A percentile compares a stretch with the other conserved stretches of the same genome.
These are phyloP conservation scores for Lycodopsis pacificus DNA, from an alignment of 2,797 vertebrate species.

Conservation along the genomic window DNA sequence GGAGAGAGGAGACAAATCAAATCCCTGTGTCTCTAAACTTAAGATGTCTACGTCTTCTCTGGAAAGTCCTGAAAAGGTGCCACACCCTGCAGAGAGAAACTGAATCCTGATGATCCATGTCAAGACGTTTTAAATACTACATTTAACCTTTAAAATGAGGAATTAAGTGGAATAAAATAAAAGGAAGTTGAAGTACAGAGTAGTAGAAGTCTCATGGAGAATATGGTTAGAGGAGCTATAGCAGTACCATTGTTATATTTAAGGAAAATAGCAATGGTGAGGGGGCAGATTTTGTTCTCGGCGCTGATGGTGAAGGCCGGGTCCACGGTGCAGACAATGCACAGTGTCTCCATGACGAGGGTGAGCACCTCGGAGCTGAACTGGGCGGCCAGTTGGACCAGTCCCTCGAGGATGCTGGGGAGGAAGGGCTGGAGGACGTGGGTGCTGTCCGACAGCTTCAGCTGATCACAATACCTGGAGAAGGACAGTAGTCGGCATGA, in stretches of 20 bases:
- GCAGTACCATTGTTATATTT: conserved; percentile 96
- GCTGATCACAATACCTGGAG: conserved; percentile 95
- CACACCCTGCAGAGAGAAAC: background rate
- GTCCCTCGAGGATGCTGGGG: conserved; percentile 94
- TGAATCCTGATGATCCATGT: background rate
- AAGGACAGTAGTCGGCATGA: accelerated
- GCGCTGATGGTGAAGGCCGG: conserved; percentile 93
- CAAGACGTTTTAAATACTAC: background rate
- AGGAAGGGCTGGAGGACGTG: conserved; percentile 96
- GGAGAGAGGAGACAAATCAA: conserved; percentile 11
- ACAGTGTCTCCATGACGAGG: conserved; percentile 98
- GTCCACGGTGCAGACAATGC: conserved; percentile 98
- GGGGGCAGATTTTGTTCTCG: conserved; percentile 98
- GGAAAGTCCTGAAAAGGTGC: background rate
- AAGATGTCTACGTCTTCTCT: background rate
- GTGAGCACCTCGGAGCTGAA: conserved; percentile 98
- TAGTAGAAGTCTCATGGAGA: background rate
- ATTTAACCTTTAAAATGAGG: background rate
- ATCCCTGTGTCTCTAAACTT: background rate
- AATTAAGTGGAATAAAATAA: background rate
- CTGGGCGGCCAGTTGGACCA: conserved; percentile 97
- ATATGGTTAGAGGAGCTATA: background rate
- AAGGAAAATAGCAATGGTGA: conserved; percentile 97
- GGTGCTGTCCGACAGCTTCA: conserved; percentile 96
- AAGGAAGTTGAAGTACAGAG: background rate